Evolutionary conservation across 2,113 vertebrate species (phyloP), one percentile per base, ranked within the genome.

Genomic region (Myrmecobius fasciatus): DNA sequence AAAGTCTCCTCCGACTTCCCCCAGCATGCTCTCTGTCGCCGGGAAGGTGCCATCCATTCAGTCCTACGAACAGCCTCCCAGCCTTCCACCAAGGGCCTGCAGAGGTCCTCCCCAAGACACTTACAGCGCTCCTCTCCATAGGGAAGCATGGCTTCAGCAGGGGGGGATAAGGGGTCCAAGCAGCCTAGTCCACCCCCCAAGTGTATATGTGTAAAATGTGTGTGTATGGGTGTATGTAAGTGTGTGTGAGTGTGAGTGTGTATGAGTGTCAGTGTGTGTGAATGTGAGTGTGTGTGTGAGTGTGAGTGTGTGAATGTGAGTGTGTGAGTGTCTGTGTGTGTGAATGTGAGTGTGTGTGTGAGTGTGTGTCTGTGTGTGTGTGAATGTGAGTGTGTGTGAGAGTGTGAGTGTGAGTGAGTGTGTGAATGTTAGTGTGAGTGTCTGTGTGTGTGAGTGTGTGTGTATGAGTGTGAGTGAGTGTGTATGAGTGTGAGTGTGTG

Each of bases 381-480:
- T 60, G 56, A 28, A 26, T 36, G 28, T 36, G 26, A 10, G 28
- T 67, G 49, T 51, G 0, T 51, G 49, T 51, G 49, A 8, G 9
- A 10, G 49, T 51, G 11, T 51, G 11, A 10, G 49, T 51, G 49
- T 51, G 49, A n/a, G n/a, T 11, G 11, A 10, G 9, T 51, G 49
- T 51, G 49, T 51, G 49, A 51, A 51, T 1, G 49, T 51, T 1
- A 10, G 49, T 51, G 11, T 51, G 49, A 51, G 49, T n/a, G n/a
- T n/a, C n/a, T 51, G 49, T 51, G 49, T 51, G 98, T 98, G 98
- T 98, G 98, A 98, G 98, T 98, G 97, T 75, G 31, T 67, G 60
- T 67, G 3, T 67, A 36, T 75, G n/a, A n/a, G n/a, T n/a, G n/a
- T n/a, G n/a, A n/a, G 14, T 31, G 11, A 51, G 28, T 36, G 28